phyloP scores from a whole-genome alignment of 2,113 vertebrate species.

The Myrmecobius fasciatus region DNA sequence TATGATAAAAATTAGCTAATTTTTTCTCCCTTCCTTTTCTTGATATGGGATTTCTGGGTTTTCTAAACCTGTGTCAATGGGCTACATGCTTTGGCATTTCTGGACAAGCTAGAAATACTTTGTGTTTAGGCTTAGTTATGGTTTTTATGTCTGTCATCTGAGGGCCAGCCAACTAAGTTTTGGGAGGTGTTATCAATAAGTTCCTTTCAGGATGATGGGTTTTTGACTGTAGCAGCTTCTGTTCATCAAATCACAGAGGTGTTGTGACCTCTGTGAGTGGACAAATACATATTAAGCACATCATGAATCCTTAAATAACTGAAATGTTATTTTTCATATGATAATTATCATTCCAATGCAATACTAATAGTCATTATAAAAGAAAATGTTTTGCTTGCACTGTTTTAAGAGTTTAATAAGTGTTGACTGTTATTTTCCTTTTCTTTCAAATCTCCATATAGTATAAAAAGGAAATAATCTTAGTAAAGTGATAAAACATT shows the following conservation, averaged over 20 bases:
- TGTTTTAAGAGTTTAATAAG: neutral
- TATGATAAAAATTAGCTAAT: neutral
- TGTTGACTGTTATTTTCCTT: neutral
- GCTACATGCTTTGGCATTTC: neutral
- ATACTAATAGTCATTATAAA: neutral
- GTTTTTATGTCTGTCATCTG: neutral
- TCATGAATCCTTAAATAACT: neutral
- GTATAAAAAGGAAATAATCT: neutral
- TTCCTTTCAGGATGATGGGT: neutral
- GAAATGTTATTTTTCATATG: neutral
- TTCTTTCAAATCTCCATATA: neutral
- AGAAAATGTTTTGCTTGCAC: neutral
- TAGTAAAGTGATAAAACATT: neutral
- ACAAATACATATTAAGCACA: neutral
- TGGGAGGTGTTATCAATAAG: neutral
- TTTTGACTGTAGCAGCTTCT: neutral
- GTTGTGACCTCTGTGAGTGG: neutral
- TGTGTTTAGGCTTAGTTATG: neutral
- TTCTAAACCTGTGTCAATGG: neutral
- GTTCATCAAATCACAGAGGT: neutral
- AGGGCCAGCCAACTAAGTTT: neutral
- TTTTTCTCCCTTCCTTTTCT: neutral
- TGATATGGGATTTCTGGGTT: neutral
- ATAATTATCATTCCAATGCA: neutral
- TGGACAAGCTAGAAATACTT: neutral